Evolutionary conservation across 1,140 invertebrate genomes (phyloP).

Genomic region (Sycophaga agraensis): DNA sequence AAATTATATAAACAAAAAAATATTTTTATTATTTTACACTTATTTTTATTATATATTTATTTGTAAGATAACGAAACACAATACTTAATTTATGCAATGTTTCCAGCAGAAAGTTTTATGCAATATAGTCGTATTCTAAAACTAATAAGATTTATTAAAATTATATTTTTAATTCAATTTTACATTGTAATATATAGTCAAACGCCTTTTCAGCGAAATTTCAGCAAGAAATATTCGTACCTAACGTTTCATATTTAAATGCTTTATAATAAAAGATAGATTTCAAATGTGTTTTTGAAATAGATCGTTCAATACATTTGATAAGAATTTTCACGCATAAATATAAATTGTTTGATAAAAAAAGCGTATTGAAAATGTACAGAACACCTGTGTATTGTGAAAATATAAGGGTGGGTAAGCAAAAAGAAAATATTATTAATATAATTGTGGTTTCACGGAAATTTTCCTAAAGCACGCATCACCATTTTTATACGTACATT

Average conservation of each 20-base stretch:
- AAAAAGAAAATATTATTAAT: no score
- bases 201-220: slow-evolving; percentile 16
- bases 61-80: background rate
- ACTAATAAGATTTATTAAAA: background rate
- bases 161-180: no score
- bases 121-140: background rate
- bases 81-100: background rate
- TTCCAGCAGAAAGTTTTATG: background rate
- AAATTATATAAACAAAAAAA: background rate
- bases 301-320: slow-evolving; percentile 3
- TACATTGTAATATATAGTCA: background rate
- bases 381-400: no score
- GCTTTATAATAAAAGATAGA: background rate
- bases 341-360: no score
- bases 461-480: slow-evolving; percentile 11
- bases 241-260: background rate
- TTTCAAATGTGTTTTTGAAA: background rate
- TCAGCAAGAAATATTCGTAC: slow-evolving; percentile 5
- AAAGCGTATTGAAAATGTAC: no score
- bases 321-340: no score
- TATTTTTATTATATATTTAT: background rate
- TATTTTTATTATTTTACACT: background rate
- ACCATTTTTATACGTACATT: slow-evolving; percentile 21
- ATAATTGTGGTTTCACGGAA: background rate
- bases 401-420: no score